These are phyloP conservation scores for Drosophila silvestris DNA, from an alignment of 2,888 invertebrate genomes.

Conservation along the genomic window DNA sequence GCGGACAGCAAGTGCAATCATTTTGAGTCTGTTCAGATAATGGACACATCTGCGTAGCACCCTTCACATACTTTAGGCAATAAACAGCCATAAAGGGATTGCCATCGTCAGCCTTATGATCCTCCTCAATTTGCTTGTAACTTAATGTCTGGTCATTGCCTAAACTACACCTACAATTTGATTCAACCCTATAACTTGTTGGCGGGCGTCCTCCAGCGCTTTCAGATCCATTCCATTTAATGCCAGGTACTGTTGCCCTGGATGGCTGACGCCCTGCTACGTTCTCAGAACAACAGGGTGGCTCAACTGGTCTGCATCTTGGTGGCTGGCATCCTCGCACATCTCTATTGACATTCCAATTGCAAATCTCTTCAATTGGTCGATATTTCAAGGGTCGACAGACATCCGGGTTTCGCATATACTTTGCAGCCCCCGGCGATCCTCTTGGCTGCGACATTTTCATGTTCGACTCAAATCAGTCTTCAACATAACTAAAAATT, in stretches of 20 bases:
- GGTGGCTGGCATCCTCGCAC: not conserved
- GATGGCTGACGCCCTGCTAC: too few relatives aligned
- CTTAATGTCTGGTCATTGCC: not conserved
- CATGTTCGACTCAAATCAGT: not conserved
- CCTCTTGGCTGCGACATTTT: not conserved
- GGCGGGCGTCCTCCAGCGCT: not conserved
- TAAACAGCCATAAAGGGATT: conserved; percentile 18
- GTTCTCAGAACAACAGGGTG: not conserved
- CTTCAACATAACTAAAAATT: conserved; percentile 8
- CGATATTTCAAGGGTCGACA: not conserved
- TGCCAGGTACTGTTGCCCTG: not conserved
- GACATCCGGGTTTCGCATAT: not conserved
- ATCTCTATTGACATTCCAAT: not conserved
- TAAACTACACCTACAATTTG: not conserved
- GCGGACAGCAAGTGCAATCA: not conserved
- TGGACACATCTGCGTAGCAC: not conserved
- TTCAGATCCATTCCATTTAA: not conserved
- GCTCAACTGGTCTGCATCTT: too few relatives aligned
- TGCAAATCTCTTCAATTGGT: too few relatives aligned
- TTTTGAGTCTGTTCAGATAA: not conserved
- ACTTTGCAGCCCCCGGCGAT: not conserved
- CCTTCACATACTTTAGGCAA: not conserved
- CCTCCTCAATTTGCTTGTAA: not conserved
- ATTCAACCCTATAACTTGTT: not conserved
- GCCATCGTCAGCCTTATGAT: not conserved